Conservation (phyloP, 2,113 vertebrate genomes). For the Triplophysa rosa region DNA sequence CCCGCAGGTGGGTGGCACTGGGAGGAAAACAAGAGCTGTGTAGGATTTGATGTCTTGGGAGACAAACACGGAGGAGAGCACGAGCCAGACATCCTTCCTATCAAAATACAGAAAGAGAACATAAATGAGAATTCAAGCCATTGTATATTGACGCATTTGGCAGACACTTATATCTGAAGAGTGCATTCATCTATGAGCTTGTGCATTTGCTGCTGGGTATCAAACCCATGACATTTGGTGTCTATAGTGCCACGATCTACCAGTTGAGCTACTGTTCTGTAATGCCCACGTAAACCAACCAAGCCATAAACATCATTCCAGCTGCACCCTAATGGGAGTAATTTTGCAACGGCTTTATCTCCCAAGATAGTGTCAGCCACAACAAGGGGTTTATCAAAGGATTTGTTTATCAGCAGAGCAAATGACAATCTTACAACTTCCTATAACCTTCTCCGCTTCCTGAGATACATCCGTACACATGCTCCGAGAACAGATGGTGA, state of each 20-base stretch:
- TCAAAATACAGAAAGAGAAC: conserved; percentile 38
- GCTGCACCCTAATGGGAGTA: not conserved
- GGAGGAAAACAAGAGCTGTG: conserved; percentile 63
- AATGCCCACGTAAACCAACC: not conserved
- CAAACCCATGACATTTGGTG: too few species aligned
- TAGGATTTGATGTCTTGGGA: conserved; percentile 63
- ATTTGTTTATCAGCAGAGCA: conserved; percentile 51
- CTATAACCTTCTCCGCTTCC: conserved; percentile 70
- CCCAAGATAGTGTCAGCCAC: conserved; percentile 60
- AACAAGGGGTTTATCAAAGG: conserved; percentile 67
- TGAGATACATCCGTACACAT: conserved; percentile 70
- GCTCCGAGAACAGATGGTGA: conserved; percentile 70
- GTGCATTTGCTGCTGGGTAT: too few species aligned
- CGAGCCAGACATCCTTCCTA: conserved; percentile 66
- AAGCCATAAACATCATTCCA: not conserved
- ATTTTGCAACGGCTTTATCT: conserved; percentile 6
- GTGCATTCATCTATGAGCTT: too few species aligned
- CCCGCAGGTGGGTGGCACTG: conserved; percentile 64
- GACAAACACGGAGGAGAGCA: conserved; percentile 53
- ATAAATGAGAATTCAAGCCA: not conserved
- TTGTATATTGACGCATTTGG: not conserved
- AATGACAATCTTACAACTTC: conserved; percentile 66
- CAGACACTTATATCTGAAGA: not conserved
- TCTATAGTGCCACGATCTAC: too few species aligned
- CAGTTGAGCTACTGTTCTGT: not conserved